Base-by-base conservation (phyloP, 2,888 invertebrate species). In the Hololepta plana region DNA sequence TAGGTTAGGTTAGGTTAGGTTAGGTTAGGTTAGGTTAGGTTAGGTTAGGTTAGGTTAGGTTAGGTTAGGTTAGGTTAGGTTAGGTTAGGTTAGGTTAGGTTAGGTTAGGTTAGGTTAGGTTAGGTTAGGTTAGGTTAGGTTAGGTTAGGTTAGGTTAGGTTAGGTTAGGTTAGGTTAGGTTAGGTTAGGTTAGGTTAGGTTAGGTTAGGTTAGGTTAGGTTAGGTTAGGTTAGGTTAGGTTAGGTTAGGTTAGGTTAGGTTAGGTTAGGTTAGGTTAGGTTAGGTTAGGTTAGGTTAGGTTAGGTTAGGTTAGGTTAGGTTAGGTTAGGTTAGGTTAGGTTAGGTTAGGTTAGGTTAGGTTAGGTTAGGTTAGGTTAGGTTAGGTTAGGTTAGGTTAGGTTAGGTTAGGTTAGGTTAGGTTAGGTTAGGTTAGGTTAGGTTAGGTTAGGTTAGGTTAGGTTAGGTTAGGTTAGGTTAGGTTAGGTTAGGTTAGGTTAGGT, bases 1-100 rank as follows among this genome's bases (percentile, higher is more conserved):
- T 35, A 32, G 37, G 31, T 37, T 33, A 27, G 34, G 36, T 35
- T 37, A 29, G 36, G 36, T 35, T 35, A 36, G 32, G 31, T 28
- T 32, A 28, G 32, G 32, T 33, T 33, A 29, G 24, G 32, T 30
- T 34, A 30, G 30, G 34, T 33, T 34, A 28, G 32, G 32, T 32
- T 34, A 33, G 35, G 32, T 35, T 36, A 33, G 36, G 36, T 26
- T 26, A 25, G 14, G 25, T 24, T 26, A 12, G 17, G 27, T 22
- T 30, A 20, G 23, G 27, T 22, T 36, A 32, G 35, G 27, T 27
- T 27, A 23, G 22, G 29, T 29, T 29, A 15, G 19, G 26, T 29
- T 25, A 26, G 29, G 32, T 29, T 26, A 21, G 26, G 25, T 25
- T 25, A 21, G 29, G 31, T 24, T 31, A 21, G 26, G 29, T 24